Evolutionary conservation across 2,797 vertebrate genomes (phyloP).

Genomic region (Limnodromus scolopaceus): DNA sequence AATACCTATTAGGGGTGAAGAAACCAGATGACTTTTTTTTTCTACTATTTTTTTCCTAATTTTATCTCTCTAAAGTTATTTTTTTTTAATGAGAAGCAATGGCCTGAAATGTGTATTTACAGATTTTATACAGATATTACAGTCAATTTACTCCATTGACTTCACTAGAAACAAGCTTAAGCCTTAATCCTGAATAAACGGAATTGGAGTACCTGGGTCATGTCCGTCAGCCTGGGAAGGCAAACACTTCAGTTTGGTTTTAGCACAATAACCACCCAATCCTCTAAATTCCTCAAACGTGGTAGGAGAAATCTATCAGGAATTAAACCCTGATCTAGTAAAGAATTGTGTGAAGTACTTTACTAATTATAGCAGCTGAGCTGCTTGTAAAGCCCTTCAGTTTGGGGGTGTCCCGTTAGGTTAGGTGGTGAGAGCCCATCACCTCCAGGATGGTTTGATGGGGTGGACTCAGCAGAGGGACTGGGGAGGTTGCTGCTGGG

Average conservation of each 20-base stretch:
- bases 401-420: not conserved
- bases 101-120: not conserved
- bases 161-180: not conserved
- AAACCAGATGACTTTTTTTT: rapidly evolving
- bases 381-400: not conserved
- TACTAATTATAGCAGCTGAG: not conserved
- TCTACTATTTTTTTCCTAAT: not conserved
- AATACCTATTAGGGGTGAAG: not conserved
- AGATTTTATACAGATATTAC: too few relatives aligned
- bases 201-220: not conserved
- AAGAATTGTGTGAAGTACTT: not conserved
- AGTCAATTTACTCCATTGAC: not conserved
- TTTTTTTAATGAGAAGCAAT: not conserved
- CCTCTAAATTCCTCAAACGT: not conserved
- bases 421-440: too few relatives aligned
- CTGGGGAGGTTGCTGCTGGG: not conserved
- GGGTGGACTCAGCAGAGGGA: not conserved
- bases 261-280: not conserved
- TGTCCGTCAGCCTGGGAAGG: not conserved
- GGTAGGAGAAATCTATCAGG: not conserved
- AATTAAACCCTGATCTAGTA: not conserved
- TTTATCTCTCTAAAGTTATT: not conserved
- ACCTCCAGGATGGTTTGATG: not conserved
- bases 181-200: not conserved
- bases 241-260: not conserved